These are phyloP conservation scores for Thymelicus lineola DNA, from an alignment of 2,888 invertebrate species.

Conservation along the genomic window DNA sequence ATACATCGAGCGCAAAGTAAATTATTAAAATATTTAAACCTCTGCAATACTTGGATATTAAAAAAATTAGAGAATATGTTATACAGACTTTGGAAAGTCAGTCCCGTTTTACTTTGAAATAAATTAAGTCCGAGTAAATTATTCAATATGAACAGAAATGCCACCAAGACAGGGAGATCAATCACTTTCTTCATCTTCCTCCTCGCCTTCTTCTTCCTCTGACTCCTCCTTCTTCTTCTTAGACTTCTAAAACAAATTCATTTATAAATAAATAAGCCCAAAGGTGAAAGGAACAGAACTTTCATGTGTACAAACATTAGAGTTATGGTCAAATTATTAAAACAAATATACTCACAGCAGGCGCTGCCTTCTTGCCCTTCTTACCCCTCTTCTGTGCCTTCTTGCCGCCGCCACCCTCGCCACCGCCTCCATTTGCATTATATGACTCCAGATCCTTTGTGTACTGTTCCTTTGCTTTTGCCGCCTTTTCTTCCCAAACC, in stretches of 20 bases:
- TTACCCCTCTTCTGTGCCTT: conserved; percentile 86
- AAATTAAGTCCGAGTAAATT: conserved; percentile 85
- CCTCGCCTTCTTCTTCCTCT: conserved; percentile 87
- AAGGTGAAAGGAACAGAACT: too few relatives aligned
- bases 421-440: conserved; percentile 90
- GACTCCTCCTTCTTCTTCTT: conserved; percentile 87
- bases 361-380: conserved; percentile 79
- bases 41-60: conserved; percentile 44
- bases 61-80: conserved; percentile 42
- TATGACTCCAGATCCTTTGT: conserved; percentile 95
- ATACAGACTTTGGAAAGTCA: conserved; percentile 82
- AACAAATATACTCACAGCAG: conserved; percentile 64
- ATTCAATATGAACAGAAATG: conserved; percentile 83
- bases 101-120: conserved; percentile 83
- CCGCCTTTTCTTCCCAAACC: conserved; percentile 97
- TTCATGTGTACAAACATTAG: background rate
- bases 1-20: conserved; percentile 44
- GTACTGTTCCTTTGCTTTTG: conserved; percentile 95
- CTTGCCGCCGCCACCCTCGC: conserved; percentile 78
- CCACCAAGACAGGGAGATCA: conserved; percentile 80
- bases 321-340: background rate
- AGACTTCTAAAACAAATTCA: conserved; percentile 64
- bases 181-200: conserved; percentile 88
- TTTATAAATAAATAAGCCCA: conserved; percentile 14
- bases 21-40: conserved; percentile 40